Percentiles rank a stretch among this genome's conserved stretches.
phyloP scores from a whole-genome alignment of 2,797 vertebrate genomes.

The Bradypodion pumilum region DNA sequence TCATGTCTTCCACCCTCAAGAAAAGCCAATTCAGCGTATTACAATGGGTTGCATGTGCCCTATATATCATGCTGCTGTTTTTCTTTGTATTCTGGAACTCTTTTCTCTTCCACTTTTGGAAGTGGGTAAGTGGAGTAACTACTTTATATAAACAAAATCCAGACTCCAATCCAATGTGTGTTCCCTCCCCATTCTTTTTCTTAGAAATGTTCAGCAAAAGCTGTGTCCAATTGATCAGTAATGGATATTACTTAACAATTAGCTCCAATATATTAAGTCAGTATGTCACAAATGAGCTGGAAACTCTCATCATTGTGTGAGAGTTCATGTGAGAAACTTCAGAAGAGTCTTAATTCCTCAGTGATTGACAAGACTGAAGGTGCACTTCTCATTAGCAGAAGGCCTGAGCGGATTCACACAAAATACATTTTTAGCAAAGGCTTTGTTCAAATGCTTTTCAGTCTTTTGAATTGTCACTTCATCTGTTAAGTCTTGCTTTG shows the following conservation, averaged over 20 bases:
- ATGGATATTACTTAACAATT: neutral
- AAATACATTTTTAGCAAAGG: neutral
- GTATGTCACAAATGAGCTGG: neutral
- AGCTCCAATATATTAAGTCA: neutral
- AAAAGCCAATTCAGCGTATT: slow-evolving; percentile 39
- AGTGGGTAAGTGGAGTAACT: no score
- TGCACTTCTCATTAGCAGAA: neutral
- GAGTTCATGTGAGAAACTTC: neutral
- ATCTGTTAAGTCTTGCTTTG: slow-evolving; percentile 41
- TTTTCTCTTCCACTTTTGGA: neutral
- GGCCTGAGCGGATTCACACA: neutral
- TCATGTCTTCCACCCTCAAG: neutral
- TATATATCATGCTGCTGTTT: neutral
- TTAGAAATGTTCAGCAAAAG: neutral
- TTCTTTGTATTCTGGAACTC: no score
- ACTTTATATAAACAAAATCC: neutral
- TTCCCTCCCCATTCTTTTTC: fast-evolving
- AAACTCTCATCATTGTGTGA: neutral
- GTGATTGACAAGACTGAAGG: neutral
- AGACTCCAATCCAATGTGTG: neutral
- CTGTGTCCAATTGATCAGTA: neutral
- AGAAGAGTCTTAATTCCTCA: neutral
- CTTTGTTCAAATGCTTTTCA: neutral
- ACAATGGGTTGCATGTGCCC: slow-evolving; percentile 41
- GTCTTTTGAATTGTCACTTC: slow-evolving; percentile 70